These are phyloP conservation scores for Leucopsar rothschildi DNA, from an alignment of 2,113 vertebrate species.

Conservation along the genomic window DNA sequence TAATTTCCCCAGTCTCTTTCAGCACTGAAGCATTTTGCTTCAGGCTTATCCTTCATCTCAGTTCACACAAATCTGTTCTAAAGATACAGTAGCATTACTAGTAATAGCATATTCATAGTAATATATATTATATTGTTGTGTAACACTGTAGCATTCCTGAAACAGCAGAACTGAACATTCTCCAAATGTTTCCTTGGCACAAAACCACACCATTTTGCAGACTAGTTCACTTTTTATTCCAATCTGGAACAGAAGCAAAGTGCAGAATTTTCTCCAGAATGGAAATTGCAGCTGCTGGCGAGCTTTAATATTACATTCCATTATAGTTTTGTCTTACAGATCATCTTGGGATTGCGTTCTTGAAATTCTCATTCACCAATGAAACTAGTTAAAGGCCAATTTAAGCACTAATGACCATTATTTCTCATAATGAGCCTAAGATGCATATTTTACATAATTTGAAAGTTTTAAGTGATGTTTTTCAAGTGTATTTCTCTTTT, in stretches of 20 bases:
- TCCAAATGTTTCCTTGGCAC: slow-evolving; percentile 19
- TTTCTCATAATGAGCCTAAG: background rate
- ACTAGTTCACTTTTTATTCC: slow-evolving; percentile 25
- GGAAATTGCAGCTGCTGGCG: slow-evolving; percentile 28
- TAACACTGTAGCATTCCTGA: background rate
- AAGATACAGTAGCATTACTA: background rate
- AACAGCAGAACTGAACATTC: background rate
- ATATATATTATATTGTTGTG: background rate
- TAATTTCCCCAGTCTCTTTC: background rate
- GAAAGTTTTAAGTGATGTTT: background rate
- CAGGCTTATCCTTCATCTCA: background rate
- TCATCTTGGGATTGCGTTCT: background rate
- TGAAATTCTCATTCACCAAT: background rate
- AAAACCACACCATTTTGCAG: background rate
- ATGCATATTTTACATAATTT: background rate
- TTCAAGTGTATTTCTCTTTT: background rate
- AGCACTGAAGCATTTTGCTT: background rate
- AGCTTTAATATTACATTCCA: background rate
- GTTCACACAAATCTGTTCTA: background rate
- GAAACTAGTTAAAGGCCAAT: background rate
- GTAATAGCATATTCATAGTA: background rate
- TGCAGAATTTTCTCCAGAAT: slow-evolving; percentile 9
- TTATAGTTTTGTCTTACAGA: background rate
- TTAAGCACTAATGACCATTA: background rate
- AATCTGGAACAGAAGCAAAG: slow-evolving; percentile 1